phyloP scores from a whole-genome alignment of 2,888 invertebrate species.

The Callyntrura sp. region DNA sequence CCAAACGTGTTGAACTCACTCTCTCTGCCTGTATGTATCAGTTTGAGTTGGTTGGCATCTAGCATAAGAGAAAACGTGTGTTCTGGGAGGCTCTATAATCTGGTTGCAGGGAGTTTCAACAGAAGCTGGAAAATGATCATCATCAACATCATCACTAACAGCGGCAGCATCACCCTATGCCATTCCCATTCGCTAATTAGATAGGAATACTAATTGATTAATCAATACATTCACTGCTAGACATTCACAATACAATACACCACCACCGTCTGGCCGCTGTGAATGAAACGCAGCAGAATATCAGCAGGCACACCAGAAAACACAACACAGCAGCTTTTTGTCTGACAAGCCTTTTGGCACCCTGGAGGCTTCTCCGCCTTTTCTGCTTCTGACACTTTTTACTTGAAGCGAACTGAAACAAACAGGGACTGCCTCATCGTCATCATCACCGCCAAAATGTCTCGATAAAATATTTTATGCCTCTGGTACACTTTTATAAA shows the following conservation, averaged over 20 bases:
- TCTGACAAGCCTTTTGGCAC: slow-evolving; percentile 60
- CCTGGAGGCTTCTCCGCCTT: slow-evolving; percentile 58
- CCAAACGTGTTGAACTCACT: not conserved
- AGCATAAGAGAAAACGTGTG: too few species aligned
- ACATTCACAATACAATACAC: slow-evolving; percentile 15
- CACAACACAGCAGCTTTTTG: slow-evolving; percentile 29
- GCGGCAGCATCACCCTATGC: not conserved
- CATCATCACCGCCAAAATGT: not conserved
- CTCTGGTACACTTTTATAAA: not conserved
- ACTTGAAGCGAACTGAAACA: slow-evolving; percentile 48
- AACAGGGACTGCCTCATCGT: not conserved
- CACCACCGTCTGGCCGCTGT: not conserved
- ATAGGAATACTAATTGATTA: slow-evolving; percentile 74
- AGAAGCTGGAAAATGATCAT: slow-evolving; percentile 25
- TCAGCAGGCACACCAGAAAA: not conserved
- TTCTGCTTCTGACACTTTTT: slow-evolving; percentile 69
- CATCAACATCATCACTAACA: too few species aligned
- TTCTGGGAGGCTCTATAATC: not conserved
- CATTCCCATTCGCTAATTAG: slow-evolving; percentile 69
- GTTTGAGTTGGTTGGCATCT: too few species aligned
- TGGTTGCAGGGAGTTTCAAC: not conserved
- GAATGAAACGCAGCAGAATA: not conserved
- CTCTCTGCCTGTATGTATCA: too few species aligned
- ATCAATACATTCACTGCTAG: slow-evolving; percentile 57
- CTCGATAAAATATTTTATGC: not conserved